These are phyloP conservation scores for Epinephelus awoara DNA, from an alignment of 2,797 vertebrate species.

Conservation along the genomic window DNA sequence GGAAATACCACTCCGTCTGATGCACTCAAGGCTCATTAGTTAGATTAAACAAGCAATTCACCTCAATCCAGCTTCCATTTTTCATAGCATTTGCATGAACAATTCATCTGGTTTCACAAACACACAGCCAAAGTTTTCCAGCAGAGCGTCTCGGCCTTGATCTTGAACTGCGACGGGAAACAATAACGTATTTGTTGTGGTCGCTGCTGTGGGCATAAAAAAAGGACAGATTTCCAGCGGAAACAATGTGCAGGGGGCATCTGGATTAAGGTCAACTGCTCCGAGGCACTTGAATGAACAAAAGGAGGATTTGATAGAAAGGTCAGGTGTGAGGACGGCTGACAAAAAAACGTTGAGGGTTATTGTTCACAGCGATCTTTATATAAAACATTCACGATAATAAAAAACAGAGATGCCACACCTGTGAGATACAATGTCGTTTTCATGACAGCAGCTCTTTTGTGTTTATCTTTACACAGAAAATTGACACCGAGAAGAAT, in stretches of 20 bases:
- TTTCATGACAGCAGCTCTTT: conserved; percentile 9
- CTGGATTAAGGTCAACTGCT: conserved; percentile 49
- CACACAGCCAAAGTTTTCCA: conserved; percentile 25
- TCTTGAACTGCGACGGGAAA: conserved; percentile 48
- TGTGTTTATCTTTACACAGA: background rate
- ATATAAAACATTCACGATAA: conserved; percentile 7
- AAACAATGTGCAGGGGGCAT: conserved; percentile 68
- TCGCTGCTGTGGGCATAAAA: conserved; percentile 55
- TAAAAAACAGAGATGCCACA: conserved; percentile 1
- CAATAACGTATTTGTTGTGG: conserved; percentile 65
- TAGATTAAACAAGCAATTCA: conserved; percentile 40
- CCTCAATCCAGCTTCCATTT: conserved; percentile 33
- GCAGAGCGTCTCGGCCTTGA: conserved; percentile 13
- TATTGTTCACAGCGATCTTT: conserved; percentile 34
- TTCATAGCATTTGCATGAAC: conserved; percentile 40
- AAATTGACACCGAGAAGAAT: conserved; percentile 24
- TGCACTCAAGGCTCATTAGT: conserved; percentile 36
- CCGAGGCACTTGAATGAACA: conserved; percentile 50
- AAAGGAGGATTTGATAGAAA: conserved; percentile 58
- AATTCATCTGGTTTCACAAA: conserved; percentile 21
- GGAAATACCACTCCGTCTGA: conserved; percentile 23
- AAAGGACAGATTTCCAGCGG: conserved; percentile 49
- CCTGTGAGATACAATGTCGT: background rate
- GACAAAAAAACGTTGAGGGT: conserved; percentile 16
- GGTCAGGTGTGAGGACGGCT: conserved; percentile 43